Percentiles rank a stretch among this genome's conserved stretches.
These are phyloP conservation scores for Ladona fulva DNA, from an alignment of 1,140 invertebrate species.

Conservation along the genomic window DNA sequence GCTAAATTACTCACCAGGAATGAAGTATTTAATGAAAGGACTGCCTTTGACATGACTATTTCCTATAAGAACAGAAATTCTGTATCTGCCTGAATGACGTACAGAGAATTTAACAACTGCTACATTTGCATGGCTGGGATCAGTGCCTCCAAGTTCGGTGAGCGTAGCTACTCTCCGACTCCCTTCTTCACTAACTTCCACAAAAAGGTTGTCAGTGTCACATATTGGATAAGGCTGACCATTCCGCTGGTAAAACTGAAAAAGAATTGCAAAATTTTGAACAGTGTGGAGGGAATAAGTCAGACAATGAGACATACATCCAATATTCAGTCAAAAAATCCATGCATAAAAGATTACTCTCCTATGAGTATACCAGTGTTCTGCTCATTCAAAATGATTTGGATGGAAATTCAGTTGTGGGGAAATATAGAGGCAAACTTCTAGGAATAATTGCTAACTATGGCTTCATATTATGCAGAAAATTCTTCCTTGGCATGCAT, in stretches of 20 bases:
- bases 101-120: slow-evolving; percentile 86
- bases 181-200: slow-evolving; percentile 72
- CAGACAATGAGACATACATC: too few species aligned
- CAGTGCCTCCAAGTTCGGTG: slow-evolving; percentile 71
- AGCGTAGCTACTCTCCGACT: slow-evolving; percentile 72
- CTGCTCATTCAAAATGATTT: too few species aligned
- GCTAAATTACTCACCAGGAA: slow-evolving; percentile 41
- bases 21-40: slow-evolving; percentile 54
- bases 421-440: too few species aligned
- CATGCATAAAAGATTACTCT: too few species aligned
- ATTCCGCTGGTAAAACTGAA: slow-evolving; percentile 81
- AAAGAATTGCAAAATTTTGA: slow-evolving; percentile 26
- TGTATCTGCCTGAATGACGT: slow-evolving; percentile 77
- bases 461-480: too few species aligned
- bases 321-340: too few species aligned
- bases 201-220: slow-evolving; percentile 77
- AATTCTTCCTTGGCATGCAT: too few species aligned
- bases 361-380: too few species aligned
- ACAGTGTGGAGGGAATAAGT: background rate
- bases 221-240: slow-evolving; percentile 86
- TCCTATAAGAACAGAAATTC: slow-evolving; percentile 73
- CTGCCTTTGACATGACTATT: slow-evolving; percentile 55
- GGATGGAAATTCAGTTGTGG: too few species aligned
- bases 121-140: slow-evolving; percentile 71
- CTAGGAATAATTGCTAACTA: too few species aligned